phyloP scores from a whole-genome alignment of 2,797 vertebrate species.

The Phoxinus dragarum region DNA sequence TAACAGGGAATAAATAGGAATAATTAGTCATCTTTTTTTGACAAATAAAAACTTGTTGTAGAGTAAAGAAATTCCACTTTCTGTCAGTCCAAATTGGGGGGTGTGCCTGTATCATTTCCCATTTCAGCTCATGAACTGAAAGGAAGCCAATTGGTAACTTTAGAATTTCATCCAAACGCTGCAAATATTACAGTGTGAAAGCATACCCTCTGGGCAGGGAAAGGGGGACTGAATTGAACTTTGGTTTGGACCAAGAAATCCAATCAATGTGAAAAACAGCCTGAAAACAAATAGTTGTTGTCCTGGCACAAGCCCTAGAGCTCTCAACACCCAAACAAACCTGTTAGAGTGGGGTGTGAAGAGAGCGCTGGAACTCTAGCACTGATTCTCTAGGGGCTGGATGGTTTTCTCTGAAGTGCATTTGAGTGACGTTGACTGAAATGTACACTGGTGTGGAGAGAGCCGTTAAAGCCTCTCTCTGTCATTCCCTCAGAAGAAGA shows the following conservation, averaged over 20 bases:
- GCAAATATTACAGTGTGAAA: conserved; percentile 29
- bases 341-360: conserved; percentile 5
- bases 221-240: conserved; percentile 3
- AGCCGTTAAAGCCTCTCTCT: conserved; percentile 22
- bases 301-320: conserved; percentile 9
- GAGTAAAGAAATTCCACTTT: not conserved
- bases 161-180: not conserved
- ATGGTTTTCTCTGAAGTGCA: conserved; percentile 45
- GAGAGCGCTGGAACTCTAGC: conserved; percentile 10
- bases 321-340: conserved; percentile 16
- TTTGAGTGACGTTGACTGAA: conserved; percentile 51
- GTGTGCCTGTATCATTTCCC: not conserved
- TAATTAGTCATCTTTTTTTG: not conserved
- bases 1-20: not conserved
- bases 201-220: not conserved
- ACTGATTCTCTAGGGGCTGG: conserved; percentile 9
- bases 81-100: not conserved
- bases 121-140: not conserved
- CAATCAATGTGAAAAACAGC: conserved; percentile 35
- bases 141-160: not conserved
- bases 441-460: conserved; percentile 47
- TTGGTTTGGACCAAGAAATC: conserved; percentile 23
- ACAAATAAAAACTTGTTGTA: not conserved
- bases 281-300: conserved; percentile 29
- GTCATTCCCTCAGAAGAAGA: conserved; percentile 38